Percentiles rank a stretch among this genome's conserved stretches.
Evolutionary conservation across 1,140 invertebrate species (phyloP).

Genomic region (Sipha flava): DNA sequence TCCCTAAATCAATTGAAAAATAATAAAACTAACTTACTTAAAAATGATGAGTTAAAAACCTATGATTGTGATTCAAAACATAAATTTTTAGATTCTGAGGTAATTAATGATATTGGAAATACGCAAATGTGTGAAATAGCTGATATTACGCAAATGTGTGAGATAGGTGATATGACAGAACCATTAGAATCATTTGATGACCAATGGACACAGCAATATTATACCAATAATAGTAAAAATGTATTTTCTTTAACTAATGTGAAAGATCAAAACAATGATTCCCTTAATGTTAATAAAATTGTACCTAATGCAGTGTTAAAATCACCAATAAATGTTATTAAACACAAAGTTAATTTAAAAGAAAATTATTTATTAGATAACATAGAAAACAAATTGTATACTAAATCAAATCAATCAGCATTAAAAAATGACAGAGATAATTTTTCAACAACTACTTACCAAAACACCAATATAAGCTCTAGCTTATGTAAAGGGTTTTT

Average conservation of each 20-base stretch:
- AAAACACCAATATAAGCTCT: too few species aligned
- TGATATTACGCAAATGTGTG: constrained; percentile 28
- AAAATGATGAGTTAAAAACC: not conserved
- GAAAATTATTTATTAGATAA: not conserved
- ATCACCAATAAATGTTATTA: not conserved
- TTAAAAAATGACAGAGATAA: too few species aligned
- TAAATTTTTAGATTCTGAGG: not conserved
- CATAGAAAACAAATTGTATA: not conserved
- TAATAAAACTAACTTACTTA: not conserved
- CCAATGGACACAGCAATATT: not conserved
- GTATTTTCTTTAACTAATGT: not conserved
- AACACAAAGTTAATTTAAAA: not conserved
- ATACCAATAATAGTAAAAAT: not conserved
- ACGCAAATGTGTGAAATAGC: constrained; percentile 31
- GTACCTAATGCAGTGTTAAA: not conserved
- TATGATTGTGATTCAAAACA: not conserved
- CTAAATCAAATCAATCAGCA: too few species aligned
- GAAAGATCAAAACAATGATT: not conserved
- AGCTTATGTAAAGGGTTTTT: not conserved
- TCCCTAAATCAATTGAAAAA: not conserved
- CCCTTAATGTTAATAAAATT: not conserved
- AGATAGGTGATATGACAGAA: constrained; percentile 23
- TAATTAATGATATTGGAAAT: not conserved
- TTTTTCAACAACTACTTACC: not conserved
- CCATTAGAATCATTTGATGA: constrained; percentile 28